phyloP scores from a whole-genome alignment of 1,140 invertebrate genomes.

The Ceratina australensis region DNA sequence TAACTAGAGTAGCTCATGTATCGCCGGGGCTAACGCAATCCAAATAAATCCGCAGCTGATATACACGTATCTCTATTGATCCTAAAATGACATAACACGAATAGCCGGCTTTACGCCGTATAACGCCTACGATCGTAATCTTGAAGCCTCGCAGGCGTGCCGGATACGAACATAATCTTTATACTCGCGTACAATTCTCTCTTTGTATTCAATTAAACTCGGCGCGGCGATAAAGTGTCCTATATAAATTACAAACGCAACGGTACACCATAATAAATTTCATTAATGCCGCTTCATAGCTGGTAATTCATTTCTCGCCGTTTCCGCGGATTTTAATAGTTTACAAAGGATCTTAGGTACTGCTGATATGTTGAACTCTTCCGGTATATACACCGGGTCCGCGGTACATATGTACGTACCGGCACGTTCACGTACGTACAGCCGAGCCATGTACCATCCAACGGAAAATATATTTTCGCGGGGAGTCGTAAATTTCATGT shows the following conservation, averaged over 20 bases:
- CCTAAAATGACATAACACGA: not conserved
- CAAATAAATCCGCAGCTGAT: conserved; percentile 79
- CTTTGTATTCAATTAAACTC: too few species aligned
- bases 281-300: not conserved
- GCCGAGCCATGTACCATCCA: not conserved
- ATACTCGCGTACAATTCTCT: too few species aligned
- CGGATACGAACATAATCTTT: not conserved
- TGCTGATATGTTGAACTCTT: not conserved
- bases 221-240: too few species aligned
- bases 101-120: not conserved
- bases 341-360: not conserved
- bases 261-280: too few species aligned
- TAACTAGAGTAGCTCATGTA: conserved; percentile 74
- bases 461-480: conserved; percentile 1
- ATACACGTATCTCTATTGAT: conserved; percentile 62
- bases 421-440: not conserved
- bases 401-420: not conserved
- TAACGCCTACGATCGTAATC: not conserved
- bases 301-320: not conserved
- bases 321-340: conserved; percentile 1
- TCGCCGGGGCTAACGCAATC: conserved; percentile 79
- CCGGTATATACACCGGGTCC: not conserved
- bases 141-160: not conserved
- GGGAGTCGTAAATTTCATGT: not conserved
- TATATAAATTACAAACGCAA: too few species aligned